phyloP scores from a whole-genome alignment of 2,113 vertebrate species.

The Diphyllodes magnificus region DNA sequence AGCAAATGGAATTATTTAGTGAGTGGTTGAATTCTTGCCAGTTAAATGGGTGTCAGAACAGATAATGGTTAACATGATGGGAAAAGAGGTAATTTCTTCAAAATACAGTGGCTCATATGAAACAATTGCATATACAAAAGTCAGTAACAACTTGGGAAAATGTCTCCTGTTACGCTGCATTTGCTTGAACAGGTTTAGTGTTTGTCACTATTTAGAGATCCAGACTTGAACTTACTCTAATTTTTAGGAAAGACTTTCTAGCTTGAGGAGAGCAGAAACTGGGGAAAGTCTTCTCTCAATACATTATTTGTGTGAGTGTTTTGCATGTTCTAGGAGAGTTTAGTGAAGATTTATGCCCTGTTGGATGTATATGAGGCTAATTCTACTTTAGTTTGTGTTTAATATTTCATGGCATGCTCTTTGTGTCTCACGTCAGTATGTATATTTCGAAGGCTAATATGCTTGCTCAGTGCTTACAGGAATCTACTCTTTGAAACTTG shows the following conservation, averaged over 20 bases:
- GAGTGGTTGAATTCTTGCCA: not conserved
- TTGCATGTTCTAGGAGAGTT: not conserved
- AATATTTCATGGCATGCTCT: not conserved
- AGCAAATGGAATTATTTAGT: not conserved
- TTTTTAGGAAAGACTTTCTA: not conserved
- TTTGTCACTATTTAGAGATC: not conserved
- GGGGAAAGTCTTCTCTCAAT: not conserved
- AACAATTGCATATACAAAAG: not conserved
- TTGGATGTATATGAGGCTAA: not conserved
- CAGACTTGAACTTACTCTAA: not conserved
- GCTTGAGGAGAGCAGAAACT: not conserved
- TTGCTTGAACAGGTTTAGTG: not conserved
- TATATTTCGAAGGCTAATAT: not conserved
- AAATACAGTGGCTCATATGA: not conserved
- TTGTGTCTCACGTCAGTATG: not conserved
- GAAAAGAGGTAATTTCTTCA: conserved; percentile 18
- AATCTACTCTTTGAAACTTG: conserved; percentile 1
- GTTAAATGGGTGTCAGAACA: conserved; percentile 6
- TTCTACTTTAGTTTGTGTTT: not conserved
- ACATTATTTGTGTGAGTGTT: not conserved
- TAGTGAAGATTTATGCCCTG: not conserved
- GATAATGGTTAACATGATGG: not conserved
- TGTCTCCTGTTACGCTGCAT: not conserved
- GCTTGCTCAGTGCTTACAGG: not conserved
- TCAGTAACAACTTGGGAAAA: not conserved